Conservation (phyloP, 2,797 vertebrate species). For the Gadopsis bispinosus region DNA sequence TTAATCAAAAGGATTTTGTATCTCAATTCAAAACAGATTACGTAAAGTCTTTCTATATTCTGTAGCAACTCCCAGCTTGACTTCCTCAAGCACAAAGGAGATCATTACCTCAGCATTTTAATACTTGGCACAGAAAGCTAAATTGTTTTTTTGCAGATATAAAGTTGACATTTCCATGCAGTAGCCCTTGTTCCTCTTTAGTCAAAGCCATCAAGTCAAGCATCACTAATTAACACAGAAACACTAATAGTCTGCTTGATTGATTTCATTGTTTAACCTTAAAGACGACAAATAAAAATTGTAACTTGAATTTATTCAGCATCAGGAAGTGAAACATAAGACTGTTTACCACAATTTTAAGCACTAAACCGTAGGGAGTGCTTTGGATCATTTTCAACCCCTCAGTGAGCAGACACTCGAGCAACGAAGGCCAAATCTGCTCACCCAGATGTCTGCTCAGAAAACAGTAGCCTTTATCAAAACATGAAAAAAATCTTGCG, state of each 20-base stretch:
- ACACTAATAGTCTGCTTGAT: neutral
- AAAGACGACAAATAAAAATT: neutral
- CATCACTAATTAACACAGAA: constrained; percentile 24
- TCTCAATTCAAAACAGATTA: constrained; percentile 77
- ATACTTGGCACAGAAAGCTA: constrained; percentile 52
- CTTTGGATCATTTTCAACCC: constrained; percentile 42
- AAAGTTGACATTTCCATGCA: constrained; percentile 28
- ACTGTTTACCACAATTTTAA: constrained; percentile 23
- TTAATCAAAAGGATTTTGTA: constrained; percentile 79
- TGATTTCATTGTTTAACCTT: constrained; percentile 16
- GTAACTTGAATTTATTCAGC: neutral
- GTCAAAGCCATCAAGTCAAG: constrained; percentile 25
- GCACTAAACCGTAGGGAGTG: constrained; percentile 18
- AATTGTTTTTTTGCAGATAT: constrained; percentile 42
- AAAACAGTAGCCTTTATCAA: constrained; percentile 78
- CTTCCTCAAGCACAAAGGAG: constrained; percentile 75
- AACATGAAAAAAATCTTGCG: constrained; percentile 68
- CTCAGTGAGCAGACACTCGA: constrained; percentile 28
- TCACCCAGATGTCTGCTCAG: constrained; percentile 74
- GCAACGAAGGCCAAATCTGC: constrained; percentile 59
- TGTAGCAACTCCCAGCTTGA: constrained; percentile 62
- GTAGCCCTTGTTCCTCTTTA: constrained; percentile 7
- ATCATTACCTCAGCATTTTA: constrained; percentile 63
- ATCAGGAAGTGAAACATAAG: constrained; percentile 6
- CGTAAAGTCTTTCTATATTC: constrained; percentile 78